Percentiles rank a stretch among this genome's conserved stretches.
Evolutionary conservation across 2,113 vertebrate genomes (phyloP).

Genomic region (Natator depressus): DNA sequence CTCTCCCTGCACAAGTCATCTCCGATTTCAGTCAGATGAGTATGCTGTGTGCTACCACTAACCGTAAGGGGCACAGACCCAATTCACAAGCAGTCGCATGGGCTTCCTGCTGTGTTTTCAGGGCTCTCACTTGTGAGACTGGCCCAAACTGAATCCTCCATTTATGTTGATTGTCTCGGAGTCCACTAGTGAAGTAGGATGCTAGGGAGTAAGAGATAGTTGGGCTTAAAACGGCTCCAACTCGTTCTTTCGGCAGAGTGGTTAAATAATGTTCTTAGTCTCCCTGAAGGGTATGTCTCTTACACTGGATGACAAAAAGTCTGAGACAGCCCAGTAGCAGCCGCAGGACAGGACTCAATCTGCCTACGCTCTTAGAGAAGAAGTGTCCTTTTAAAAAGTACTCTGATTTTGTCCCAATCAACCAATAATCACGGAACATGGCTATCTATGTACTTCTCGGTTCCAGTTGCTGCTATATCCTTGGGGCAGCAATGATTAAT

Average conservation of each 20-base stretch:
- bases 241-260: neutral
- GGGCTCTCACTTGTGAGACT: no score
- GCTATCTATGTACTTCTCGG: conserved; percentile 65
- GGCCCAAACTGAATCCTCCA: neutral
- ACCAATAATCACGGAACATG: conserved; percentile 59
- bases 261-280: neutral
- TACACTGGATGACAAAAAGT: neutral
- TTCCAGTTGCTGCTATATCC: conserved; percentile 56
- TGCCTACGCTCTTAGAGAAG: neutral
- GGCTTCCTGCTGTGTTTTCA: no score
- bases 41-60: neutral
- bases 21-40: neutral
- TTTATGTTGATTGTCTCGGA: accelerated
- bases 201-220: neutral
- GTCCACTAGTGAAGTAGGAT: neutral
- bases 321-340: neutral
- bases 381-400: conserved; percentile 52
- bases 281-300: accelerated
- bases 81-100: no score
- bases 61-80: no score
- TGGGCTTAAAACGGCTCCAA: neutral
- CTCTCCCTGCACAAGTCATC: neutral
- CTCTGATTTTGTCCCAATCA: conserved; percentile 73
- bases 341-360: conserved; percentile 1
- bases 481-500: conserved; percentile 70